Base-by-base conservation (phyloP, 2,888 invertebrate species). In the Acanthococcus lagerstroemiae region DNA sequence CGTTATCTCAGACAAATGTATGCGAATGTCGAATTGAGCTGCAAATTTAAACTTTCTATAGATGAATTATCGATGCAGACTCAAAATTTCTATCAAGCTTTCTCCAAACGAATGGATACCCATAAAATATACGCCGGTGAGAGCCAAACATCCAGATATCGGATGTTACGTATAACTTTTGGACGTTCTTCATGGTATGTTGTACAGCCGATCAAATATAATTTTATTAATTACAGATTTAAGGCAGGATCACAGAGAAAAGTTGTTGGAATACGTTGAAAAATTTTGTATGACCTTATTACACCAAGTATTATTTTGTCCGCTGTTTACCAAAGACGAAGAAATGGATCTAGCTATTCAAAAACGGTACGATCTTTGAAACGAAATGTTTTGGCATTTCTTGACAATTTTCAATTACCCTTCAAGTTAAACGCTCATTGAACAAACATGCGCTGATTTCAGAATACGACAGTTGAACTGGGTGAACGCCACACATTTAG, bases 401-500 rank as follows among this genome's bases (percentile, higher is more conserved):
- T 9, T 44, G 5, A n/a, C 9, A n/a, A 48, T 67, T 19, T 25
- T 50, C 21, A 24, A 44, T 50, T 12, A 6, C 30, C 37, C n/a
- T 1, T 24, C 22, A 60, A 2, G 37, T 37, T 37, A 56, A 26
- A 25, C 26, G 48, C 37, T 56, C 45, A 50, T 57, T n/a, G n/a
- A n/a, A n/a, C n/a, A 24, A 27, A 37, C 27, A 55, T 44, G 44
- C 19, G 63, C 48, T 52, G 12, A 37, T 68, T 71, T 15, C 68
- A 80, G 95, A 67, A 97, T 99, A 72, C 85, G 97, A 55, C 90
- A 92, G 74, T 80, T 99, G 65, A 90, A 92, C 76, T 99, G 99
- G 99, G 91, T 99, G 7, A 92, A 92, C 67, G 88, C 93, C 58
- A 86, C 88, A 69, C 94, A 95, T 77, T 82, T 99, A 66, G 95